Conservation (phyloP, 2,888 invertebrate genomes). For the Blera fallax region DNA sequence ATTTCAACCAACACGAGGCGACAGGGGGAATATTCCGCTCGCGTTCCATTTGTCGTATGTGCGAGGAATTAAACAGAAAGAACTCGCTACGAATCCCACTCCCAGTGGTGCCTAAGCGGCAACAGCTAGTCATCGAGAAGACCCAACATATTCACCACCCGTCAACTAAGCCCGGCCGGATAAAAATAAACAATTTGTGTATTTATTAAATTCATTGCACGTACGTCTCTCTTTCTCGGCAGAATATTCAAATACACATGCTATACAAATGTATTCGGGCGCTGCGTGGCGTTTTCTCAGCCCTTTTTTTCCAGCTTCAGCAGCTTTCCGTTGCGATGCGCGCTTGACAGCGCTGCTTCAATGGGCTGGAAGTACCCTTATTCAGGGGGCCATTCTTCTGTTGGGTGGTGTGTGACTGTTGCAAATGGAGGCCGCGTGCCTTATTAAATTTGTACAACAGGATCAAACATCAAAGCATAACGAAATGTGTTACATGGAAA, state of each 20-base stretch:
- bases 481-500: slow-evolving; percentile 52
- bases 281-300: slow-evolving; percentile 50
- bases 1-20: slow-evolving; percentile 25
- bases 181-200: slow-evolving; percentile 72
- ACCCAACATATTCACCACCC: slow-evolving; percentile 57
- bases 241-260: slow-evolving; percentile 67
- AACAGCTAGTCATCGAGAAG: slow-evolving; percentile 67
- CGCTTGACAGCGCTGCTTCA: slow-evolving; percentile 33
- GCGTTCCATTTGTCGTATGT: slow-evolving; percentile 70
- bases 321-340: slow-evolving; percentile 3
- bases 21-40: slow-evolving; percentile 45
- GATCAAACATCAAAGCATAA: slow-evolving; percentile 69
- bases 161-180: slow-evolving; percentile 66
- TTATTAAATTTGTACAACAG: slow-evolving; percentile 71
- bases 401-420: slow-evolving; percentile 40
- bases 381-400: neutral
- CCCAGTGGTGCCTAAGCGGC: slow-evolving; percentile 51
- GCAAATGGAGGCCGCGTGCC: slow-evolving; percentile 64
- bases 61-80: slow-evolving; percentile 66
- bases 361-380: slow-evolving; percentile 27
- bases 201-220: slow-evolving; percentile 73
- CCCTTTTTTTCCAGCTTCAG: slow-evolving; percentile 11
- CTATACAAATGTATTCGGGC: slow-evolving; percentile 11
- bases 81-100: slow-evolving; percentile 4
- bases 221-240: slow-evolving; percentile 59